Base-by-base conservation (phyloP, 2,888 invertebrate genomes). In the Ischnura elegans region DNA sequence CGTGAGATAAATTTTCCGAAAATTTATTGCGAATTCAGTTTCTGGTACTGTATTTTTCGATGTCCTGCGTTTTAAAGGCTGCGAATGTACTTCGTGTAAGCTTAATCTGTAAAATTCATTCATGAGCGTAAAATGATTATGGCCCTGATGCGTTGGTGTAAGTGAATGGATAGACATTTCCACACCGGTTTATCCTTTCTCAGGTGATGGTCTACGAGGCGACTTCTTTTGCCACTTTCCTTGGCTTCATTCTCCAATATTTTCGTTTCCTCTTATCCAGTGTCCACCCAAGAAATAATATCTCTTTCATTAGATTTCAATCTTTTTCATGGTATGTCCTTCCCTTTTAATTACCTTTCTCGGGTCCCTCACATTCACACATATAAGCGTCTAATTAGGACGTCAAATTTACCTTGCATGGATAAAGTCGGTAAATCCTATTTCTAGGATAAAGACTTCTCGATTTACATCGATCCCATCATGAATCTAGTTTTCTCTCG, bases 391-490 rank as follows among this genome's bases (percentile, higher is more conserved):
- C 25, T 29, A 36, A 29, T 76, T 29, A 1, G 61, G 25, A 61
- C 16, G 25, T 36, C 36, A 3, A 66, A 8, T 61, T 61, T 76
- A 36, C 76, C 16, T 76, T 76, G 29, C 36, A 76, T 76, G 13
- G 36, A 36, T 10, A 16, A n/a, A 36, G 36, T 36, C 76, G 36
- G 76, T 29, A 76, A 76, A 76, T 36, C 76, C 76, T 36, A 36
- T 76, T 76, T 13, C 13, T 8, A 76, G 76, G 36, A 76, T 76
- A 76, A 76, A 36, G 36, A 16, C 29, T 13, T 76, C 29, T 29
- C 76, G 76, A 76, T 76, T 76, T 76, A 76, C 29, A 76, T 76
- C 66, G 66, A 76, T 13, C 66, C 66, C 8, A 29, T n/a, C n/a
- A n/a, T n/a, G n/a, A n/a, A n/a, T n/a, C n/a, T n/a, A n/a, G n/a